Conservation (phyloP, 2,113 vertebrate species). For the Uria aalge region DNA sequence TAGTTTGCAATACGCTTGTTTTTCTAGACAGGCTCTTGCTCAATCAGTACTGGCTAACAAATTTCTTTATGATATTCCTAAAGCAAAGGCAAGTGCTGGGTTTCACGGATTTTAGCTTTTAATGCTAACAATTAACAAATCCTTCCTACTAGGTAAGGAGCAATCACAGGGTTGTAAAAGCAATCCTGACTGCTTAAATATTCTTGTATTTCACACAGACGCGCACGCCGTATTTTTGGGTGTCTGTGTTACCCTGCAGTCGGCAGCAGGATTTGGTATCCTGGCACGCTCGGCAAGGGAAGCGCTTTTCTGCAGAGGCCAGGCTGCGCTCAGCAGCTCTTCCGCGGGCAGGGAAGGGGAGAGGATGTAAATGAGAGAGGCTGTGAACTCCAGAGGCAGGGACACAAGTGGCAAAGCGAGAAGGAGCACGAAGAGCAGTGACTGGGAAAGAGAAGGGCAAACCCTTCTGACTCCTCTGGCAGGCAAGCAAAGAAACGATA, state of each 20-base stretch:
- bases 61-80: background rate
- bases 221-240: accelerated
- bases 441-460: background rate
- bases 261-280: background rate
- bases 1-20: background rate
- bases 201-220: background rate
- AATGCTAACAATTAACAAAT: background rate
- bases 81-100: background rate
- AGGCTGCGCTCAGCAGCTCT: background rate
- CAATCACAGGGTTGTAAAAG: background rate
- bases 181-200: background rate
- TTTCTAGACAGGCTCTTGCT: background rate
- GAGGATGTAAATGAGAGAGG: background rate
- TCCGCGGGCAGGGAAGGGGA: background rate
- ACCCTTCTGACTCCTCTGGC: background rate
- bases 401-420: background rate
- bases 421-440: background rate
- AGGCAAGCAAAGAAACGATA: background rate
- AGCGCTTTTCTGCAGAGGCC: background rate
- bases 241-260: background rate
- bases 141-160: background rate
- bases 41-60: background rate
- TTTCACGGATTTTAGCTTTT: background rate
- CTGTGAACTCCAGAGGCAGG: background rate
- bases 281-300: background rate